phyloP scores from a whole-genome alignment of 92 coral and sea anemone species.

The Scolanthus callimorphus region DNA sequence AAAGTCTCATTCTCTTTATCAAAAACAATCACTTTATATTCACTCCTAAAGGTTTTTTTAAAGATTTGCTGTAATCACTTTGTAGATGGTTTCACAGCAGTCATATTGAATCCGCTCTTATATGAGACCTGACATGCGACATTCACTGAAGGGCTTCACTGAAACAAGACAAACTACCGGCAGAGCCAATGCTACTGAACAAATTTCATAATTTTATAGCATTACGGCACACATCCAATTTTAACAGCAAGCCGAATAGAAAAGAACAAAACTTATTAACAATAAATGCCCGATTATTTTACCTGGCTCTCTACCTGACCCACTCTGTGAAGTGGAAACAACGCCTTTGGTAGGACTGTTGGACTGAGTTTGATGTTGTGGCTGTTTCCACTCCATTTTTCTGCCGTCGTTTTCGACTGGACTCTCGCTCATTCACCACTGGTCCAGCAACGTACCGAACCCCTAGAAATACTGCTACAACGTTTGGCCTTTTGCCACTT shows the following conservation, averaged over 20 bases:
- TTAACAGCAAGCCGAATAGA: neutral
- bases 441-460: conserved; percentile 33
- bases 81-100: no score
- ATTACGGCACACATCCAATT: no score
- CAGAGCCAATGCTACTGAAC: no score
- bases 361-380: conserved; percentile 3
- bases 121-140: no score
- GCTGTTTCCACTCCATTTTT: conserved; percentile 70
- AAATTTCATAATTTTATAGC: no score
- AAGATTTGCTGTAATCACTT: no score
- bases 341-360: conserved; percentile 20
- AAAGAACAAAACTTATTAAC: neutral
- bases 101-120: no score
- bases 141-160: no score
- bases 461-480: conserved; percentile 31
- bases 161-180: no score
- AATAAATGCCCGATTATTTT: neutral
- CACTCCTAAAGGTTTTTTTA: no score
- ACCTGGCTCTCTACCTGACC: conserved; percentile 73
- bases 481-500: conserved; percentile 47
- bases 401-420: conserved; percentile 4
- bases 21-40: no score
- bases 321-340: conserved; percentile 51
- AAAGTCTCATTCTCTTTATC: no score
- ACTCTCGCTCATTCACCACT: conserved; percentile 78